phyloP scores from a whole-genome alignment of 2,888 invertebrate genomes.

The Eilema depressum region DNA sequence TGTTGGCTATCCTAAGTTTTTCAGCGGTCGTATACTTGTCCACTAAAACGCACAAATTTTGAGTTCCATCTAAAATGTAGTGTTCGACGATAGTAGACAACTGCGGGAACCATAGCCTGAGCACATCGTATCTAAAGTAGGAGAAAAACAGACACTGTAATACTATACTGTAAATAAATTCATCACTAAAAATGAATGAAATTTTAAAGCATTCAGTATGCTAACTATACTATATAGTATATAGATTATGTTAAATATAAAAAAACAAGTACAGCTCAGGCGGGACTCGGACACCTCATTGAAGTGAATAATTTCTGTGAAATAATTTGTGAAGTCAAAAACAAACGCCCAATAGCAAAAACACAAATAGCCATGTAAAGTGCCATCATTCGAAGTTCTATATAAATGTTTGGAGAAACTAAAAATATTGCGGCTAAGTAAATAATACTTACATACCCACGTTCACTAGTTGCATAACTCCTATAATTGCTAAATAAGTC shows the following conservation, averaged over 20 bases:
- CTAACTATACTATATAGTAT: too few relatives aligned
- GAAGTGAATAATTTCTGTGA: too few relatives aligned
- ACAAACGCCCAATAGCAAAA: too few relatives aligned
- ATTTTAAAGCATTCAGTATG: too few relatives aligned
- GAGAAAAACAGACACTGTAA: neutral
- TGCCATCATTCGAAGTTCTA: too few relatives aligned
- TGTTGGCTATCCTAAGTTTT: conserved; percentile 31
- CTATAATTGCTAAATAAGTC: conserved; percentile 52
- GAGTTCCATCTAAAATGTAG: conserved; percentile 46
- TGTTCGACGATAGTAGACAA: conserved; percentile 68
- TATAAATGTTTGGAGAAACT: neutral
- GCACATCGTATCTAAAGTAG: conserved; percentile 59
- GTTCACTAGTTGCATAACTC: conserved; percentile 53
- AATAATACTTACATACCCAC: conserved; percentile 60
- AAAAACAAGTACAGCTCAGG: too few relatives aligned
- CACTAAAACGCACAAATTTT: conserved; percentile 60
- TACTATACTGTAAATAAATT: too few relatives aligned
- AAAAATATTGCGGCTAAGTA: neutral
- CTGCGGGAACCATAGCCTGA: conserved; percentile 69
- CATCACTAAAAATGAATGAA: too few relatives aligned
- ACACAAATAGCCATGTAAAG: too few relatives aligned
- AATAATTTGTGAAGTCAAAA: too few relatives aligned
- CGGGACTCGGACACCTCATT: too few relatives aligned
- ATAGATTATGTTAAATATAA: too few relatives aligned
- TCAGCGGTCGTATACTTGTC: conserved; percentile 60